These are phyloP conservation scores for Drosophila sechellia DNA, from an alignment of 1,140 invertebrate species.

Conservation along the genomic window DNA sequence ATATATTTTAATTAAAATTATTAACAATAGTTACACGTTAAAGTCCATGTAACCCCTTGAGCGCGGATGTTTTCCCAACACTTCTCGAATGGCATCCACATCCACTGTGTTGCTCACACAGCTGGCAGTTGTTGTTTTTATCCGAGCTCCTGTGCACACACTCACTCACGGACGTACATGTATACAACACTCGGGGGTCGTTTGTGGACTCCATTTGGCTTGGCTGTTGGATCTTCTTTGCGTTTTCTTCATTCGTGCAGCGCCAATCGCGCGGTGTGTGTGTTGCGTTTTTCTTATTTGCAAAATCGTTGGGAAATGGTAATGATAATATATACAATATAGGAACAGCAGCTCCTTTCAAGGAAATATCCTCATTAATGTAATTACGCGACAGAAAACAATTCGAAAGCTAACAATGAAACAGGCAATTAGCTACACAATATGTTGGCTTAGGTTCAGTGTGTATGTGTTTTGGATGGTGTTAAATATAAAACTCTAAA, in stretches of 20 bases:
- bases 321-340: slow-evolving; percentile 4
- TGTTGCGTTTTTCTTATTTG: slow-evolving; percentile 72
- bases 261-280: slow-evolving; percentile 73
- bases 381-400: not conserved
- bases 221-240: slow-evolving; percentile 62
- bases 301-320: slow-evolving; percentile 27
- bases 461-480: slow-evolving; percentile 36
- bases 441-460: slow-evolving; percentile 76
- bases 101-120: slow-evolving; percentile 50
- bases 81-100: slow-evolving; percentile 32
- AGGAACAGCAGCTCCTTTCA: not conserved
- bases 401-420: not conserved
- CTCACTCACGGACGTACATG: not conserved
- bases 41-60: not conserved
- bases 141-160: slow-evolving; percentile 19
- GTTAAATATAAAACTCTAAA: slow-evolving; percentile 57
- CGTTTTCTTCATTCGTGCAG: slow-evolving; percentile 77
- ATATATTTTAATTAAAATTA: no score
- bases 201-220: slow-evolving; percentile 75
- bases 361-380: not conserved
- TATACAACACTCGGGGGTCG: slow-evolving; percentile 6
- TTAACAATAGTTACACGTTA: not conserved
- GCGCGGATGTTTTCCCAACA: slow-evolving; percentile 35
- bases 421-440: slow-evolving; percentile 35
- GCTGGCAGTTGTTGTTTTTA: slow-evolving; percentile 77